Conservation (phyloP, 2,113 vertebrate genomes). For the Eclectus roratus region DNA sequence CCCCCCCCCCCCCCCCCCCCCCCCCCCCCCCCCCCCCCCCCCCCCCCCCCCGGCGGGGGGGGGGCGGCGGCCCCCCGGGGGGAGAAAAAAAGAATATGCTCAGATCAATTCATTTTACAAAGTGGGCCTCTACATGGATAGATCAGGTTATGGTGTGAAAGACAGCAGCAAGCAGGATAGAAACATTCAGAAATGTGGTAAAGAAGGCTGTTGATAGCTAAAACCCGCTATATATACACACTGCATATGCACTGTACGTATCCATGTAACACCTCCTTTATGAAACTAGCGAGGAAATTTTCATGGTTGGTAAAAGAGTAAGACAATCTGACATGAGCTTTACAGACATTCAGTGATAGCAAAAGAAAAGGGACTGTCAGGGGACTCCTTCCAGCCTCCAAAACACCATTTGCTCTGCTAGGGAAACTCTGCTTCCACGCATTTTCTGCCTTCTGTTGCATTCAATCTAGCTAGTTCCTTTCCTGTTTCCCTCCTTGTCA, state of each 20-base stretch:
- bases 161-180: not conserved
- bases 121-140: not conserved
- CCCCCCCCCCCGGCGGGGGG: too few species aligned
- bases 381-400: not conserved
- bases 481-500: not conserved
- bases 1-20: too few species aligned
- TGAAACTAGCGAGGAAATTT: not conserved
- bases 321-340: not conserved
- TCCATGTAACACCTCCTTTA: not conserved
- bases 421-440: not conserved
- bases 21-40: too few species aligned
- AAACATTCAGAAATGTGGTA: not conserved
- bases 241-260: not conserved
- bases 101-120: not conserved
- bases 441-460: not conserved
- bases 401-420: not conserved
- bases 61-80: too few species aligned
- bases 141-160: not conserved
- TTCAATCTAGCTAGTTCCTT: not conserved
- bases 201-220: not conserved
- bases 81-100: rapidly evolving
- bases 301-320: not conserved
- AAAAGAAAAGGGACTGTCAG: not conserved
- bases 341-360: not conserved
- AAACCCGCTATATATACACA: not conserved